Evolutionary conservation across 2,888 invertebrate species (phyloP).

Genomic region (Epistrophe eligans): DNA sequence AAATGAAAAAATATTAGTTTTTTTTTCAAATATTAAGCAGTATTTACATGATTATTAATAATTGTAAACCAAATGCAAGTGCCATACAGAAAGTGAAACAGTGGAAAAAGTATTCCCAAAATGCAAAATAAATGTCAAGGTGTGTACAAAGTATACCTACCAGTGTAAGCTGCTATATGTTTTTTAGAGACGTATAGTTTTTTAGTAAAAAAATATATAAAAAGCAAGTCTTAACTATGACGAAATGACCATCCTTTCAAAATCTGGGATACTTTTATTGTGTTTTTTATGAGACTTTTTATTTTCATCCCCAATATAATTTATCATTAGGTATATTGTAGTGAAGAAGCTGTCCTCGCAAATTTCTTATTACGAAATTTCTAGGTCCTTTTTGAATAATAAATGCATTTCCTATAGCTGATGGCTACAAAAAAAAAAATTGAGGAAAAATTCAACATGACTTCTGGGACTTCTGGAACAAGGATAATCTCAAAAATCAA

Average conservation of each 20-base stretch:
- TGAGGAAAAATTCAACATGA: conserved; percentile 30
- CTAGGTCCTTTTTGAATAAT: conserved; percentile 53
- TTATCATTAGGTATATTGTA: background rate
- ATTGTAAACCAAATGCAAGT: conserved; percentile 60
- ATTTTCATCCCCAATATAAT: background rate
- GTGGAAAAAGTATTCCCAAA: conserved; percentile 58
- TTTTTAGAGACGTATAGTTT: conserved; percentile 44
- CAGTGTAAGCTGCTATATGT: conserved; percentile 37
- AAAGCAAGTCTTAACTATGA: conserved; percentile 8
- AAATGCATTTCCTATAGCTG: conserved; percentile 63
- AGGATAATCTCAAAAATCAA: conserved; percentile 57
- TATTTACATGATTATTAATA: conserved; percentile 52
- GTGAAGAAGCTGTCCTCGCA: background rate
- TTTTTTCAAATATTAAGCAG: conserved; percentile 44
- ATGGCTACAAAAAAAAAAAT: conserved; percentile 17
- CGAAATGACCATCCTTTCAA: conserved; percentile 12
- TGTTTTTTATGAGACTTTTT: background rate
- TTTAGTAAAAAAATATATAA: conserved; percentile 22
- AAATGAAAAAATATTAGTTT: conserved; percentile 33
- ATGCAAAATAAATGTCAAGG: conserved; percentile 68
- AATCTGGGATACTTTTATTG: background rate
- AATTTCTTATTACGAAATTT: conserved; percentile 51
- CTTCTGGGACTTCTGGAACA: conserved; percentile 36
- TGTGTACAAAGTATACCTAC: conserved; percentile 64
- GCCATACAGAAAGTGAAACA: conserved; percentile 69